Conservation (phyloP, 92 coral and sea anemone species). For the Parazoanthus swiftii region DNA sequence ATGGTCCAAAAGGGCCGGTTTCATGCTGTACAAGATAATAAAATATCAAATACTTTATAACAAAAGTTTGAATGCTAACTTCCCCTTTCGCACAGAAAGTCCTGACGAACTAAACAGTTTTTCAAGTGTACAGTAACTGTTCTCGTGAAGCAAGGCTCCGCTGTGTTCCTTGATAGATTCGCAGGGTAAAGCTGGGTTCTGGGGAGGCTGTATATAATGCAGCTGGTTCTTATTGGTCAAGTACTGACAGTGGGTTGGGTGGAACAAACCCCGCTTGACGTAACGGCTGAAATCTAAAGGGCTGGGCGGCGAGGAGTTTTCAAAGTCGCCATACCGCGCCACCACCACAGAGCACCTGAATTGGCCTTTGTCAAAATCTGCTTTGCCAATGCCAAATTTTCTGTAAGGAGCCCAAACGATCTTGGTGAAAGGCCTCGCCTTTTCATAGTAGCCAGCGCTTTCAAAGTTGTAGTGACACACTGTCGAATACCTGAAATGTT, state of each 20-base stretch:
- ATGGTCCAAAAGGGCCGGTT: too few species aligned
- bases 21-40: too few species aligned
- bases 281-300: conserved; percentile 26
- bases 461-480: conserved; percentile 84
- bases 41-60: conserved; percentile 30
- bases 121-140: conserved; percentile 53
- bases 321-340: conserved; percentile 69
- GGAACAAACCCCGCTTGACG: conserved; percentile 35
- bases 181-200: conserved; percentile 19
- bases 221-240: conserved; percentile 10
- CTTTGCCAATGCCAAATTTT: conserved; percentile 86
- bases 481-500: conserved; percentile 74
- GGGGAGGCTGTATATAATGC: conserved; percentile 25
- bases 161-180: conserved; percentile 17
- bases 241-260: conserved; percentile 33
- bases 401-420: conserved; percentile 83
- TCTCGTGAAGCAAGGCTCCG: conserved; percentile 33
- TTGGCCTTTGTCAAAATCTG: conserved; percentile 55
- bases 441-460: conserved; percentile 13
- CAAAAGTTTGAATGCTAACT: conserved; percentile 79
- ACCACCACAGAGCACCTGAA: conserved; percentile 84
- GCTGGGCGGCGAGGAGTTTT: not conserved
- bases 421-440: conserved; percentile 59
- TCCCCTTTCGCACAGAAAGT: conserved; percentile 80
- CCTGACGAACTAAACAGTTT: conserved; percentile 75